Evolutionary conservation across 2,113 vertebrate genomes (phyloP).

Genomic region (Petaurus breviceps): DNA sequence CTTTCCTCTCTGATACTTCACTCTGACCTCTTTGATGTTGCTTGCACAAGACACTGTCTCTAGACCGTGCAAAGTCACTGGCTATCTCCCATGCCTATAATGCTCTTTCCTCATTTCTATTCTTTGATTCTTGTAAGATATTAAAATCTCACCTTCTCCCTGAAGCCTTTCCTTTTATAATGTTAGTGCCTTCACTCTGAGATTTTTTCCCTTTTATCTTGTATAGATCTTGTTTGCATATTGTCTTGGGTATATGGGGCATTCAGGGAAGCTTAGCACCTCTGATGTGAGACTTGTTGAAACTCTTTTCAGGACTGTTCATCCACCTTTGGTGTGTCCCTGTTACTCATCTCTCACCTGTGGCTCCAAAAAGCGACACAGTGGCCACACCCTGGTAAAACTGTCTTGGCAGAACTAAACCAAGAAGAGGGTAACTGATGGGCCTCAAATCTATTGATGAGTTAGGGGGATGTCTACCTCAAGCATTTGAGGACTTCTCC

Average conservation of each 20-base stretch:
- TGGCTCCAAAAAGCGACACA: not conserved
- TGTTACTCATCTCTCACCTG: not conserved
- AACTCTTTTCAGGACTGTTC: not conserved
- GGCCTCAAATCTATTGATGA: not conserved
- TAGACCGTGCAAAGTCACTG: not conserved
- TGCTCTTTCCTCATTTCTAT: not conserved
- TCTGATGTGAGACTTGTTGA: not conserved
- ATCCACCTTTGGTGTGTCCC: not conserved
- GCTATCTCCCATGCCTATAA: not conserved
- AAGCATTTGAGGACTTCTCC: not conserved
- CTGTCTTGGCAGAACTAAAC: not conserved
- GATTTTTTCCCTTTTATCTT: not conserved
- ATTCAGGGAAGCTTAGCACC: not conserved
- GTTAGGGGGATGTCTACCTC: not conserved
- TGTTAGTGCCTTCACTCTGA: too few species aligned
- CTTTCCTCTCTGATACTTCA: not conserved
- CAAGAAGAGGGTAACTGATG: too few species aligned
- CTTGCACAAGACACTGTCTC: not conserved
- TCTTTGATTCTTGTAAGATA: not conserved
- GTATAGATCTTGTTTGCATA: not conserved
- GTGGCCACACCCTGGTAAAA: not conserved
- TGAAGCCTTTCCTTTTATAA: not conserved
- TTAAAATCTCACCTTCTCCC: not conserved
- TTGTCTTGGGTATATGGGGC: not conserved
- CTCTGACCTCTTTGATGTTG: not conserved